Evolutionary conservation across 1,140 invertebrate species (phyloP), one percentile per base, ranked within the genome.

Genomic region (Mactra quadrangularis): DNA sequence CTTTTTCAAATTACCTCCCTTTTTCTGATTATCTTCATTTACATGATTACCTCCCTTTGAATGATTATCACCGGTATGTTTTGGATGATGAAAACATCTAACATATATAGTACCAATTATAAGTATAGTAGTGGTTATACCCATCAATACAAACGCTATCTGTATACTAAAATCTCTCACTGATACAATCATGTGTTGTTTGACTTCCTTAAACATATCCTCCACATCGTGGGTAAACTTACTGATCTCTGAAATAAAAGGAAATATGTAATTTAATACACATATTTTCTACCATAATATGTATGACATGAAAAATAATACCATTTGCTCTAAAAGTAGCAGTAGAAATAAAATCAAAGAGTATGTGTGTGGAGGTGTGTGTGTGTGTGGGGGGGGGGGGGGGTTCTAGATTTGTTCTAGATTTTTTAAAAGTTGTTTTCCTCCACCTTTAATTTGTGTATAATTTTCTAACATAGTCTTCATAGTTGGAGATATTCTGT

Each of bases 171-270:
- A 66, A 27, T 81, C 60, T n/a, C 62, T 29, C 22, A 81, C 77
- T 13, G 77, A 81, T 17, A 81, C 35, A 35, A 81, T 81, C 77
- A 81, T 60, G 53, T 81, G 77, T 22, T 81, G 62, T 60, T 60
- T 81, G 0, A 60, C 77, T 13, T 71, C 77, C 15, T 71, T 64
- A 11, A 81, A 50, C 38, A 55, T 53, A 17, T 81, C 77, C 53
- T 81, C 64, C 19, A 81, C 66, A 0, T 71, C 77, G 29, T 81
- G 77, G 3, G 50, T 68, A 25, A 81, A 81, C 27, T 70, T 70
- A 25, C 60, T 41, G 1, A 81, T 47, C 31, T 81, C 77, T 81
- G 55, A 25, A n/a, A 77, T n/a, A n/a, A n/a, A n/a, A n/a, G n/a
- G n/a, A 33, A 25, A 27, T n/a, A n/a, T n/a, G n/a, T n/a, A n/a